Evolutionary conservation across 2,797 vertebrate species (phyloP).

Genomic region (Sebastes alutus): DNA sequence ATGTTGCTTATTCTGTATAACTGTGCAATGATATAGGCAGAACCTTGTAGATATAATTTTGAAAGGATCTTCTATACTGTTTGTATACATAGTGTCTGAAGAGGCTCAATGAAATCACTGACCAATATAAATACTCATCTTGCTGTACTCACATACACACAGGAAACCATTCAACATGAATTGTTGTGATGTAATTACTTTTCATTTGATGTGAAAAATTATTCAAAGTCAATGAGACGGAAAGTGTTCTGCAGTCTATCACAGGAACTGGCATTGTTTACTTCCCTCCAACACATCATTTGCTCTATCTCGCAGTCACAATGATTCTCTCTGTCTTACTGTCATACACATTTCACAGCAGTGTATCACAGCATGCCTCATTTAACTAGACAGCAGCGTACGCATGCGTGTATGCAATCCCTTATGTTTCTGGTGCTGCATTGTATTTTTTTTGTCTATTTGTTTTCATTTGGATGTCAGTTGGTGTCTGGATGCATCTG

Average conservation of each 20-base stretch:
- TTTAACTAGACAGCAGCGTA: conserved; percentile 60
- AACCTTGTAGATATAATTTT: background rate
- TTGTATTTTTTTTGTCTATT: conserved; percentile 47
- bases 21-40: background rate
- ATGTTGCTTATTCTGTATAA: background rate
- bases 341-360: conserved; percentile 72
- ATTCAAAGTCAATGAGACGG: conserved; percentile 81
- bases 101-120: background rate
- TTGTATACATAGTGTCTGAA: background rate
- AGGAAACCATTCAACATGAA: conserved; percentile 65
- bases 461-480: conserved; percentile 60
- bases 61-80: background rate
- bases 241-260: conserved; percentile 78
- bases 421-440: conserved; percentile 43
- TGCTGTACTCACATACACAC: conserved; percentile 5
- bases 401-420: conserved; percentile 46
- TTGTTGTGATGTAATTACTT: conserved; percentile 78
- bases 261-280: conserved; percentile 80
- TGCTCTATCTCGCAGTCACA: conserved; percentile 73
- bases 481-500: conserved; percentile 44
- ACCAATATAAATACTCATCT: background rate
- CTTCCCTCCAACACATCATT: conserved; percentile 78
- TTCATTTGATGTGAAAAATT: conserved; percentile 80
- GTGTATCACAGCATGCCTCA: conserved; percentile 74
- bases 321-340: conserved; percentile 78